phyloP scores from a whole-genome alignment of 2,888 invertebrate genomes.

The Dichetophora obliterata region DNA sequence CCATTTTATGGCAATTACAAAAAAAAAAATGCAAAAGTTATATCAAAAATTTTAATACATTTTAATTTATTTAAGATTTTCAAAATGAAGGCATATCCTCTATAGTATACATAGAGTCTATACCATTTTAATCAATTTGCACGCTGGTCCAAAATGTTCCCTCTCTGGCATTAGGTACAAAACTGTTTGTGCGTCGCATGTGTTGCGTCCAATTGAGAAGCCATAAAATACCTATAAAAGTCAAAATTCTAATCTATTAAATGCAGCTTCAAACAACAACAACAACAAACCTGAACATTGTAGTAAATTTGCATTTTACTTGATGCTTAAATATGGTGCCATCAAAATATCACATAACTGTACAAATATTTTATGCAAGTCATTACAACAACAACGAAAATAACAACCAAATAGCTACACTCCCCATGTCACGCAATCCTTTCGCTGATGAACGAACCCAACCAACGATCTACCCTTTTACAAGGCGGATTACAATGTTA shows the following conservation, averaged over 20 bases:
- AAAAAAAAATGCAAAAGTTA: too few relatives aligned
- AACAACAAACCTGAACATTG: slow-evolving; percentile 1
- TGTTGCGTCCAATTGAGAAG: slow-evolving; percentile 23
- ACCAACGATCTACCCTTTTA: background rate
- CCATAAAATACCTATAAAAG: slow-evolving; percentile 37
- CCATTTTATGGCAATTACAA: too few relatives aligned
- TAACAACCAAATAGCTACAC: background rate
- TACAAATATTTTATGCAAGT: slow-evolving; percentile 32
- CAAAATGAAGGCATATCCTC: too few relatives aligned
- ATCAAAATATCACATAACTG: slow-evolving; percentile 25
- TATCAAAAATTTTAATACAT: too few relatives aligned
- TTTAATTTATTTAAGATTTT: too few relatives aligned
- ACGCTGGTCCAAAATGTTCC: too few relatives aligned
- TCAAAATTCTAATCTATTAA: slow-evolving; percentile 38
- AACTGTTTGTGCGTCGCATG: background rate
- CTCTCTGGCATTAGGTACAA: too few relatives aligned
- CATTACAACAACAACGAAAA: slow-evolving; percentile 14
- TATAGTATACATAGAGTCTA: too few relatives aligned
- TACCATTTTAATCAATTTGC: background rate
- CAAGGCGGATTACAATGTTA: slow-evolving; percentile 30
- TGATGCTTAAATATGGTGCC: slow-evolving; percentile 18
- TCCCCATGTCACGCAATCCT: slow-evolving; percentile 8
- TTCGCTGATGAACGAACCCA: background rate
- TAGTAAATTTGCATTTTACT: slow-evolving; percentile 30
- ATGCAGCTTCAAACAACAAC: slow-evolving; percentile 25